Percentiles rank a stretch among this genome's conserved stretches.
phyloP scores from a whole-genome alignment of 2,888 invertebrate species.

The Dugesia japonica region DNA sequence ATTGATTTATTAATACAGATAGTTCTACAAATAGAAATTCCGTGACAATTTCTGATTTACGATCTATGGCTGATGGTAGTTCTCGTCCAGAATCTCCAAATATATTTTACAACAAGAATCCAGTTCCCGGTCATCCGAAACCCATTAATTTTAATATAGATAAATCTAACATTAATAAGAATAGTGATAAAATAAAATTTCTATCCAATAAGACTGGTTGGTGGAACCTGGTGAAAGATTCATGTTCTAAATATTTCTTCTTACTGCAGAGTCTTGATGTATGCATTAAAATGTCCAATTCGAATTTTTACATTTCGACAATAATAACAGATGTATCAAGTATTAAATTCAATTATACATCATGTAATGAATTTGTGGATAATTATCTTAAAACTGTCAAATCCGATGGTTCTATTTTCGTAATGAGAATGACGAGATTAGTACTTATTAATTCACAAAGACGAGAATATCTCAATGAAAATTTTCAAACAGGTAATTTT shows the following conservation, averaged over 20 bases:
- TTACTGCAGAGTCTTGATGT: neutral
- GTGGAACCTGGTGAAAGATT: neutral
- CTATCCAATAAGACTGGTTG: neutral
- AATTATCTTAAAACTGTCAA: neutral
- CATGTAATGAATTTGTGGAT: neutral
- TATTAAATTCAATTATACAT: neutral
- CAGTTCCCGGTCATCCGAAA: constrained; percentile 1
- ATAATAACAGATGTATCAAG: neutral
- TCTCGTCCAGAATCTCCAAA: neutral
- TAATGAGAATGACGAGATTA: neutral
- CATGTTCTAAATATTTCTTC: neutral
- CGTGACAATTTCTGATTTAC: neutral
- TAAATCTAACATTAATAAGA: neutral
- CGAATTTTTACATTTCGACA: neutral
- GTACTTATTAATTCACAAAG: neutral
- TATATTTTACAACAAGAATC: neutral
- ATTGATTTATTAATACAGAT: neutral
- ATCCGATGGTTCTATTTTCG: neutral
- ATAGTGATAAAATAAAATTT: neutral
- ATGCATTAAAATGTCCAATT: neutral
- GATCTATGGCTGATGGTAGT: constrained; percentile 15
- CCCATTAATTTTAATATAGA: neutral
- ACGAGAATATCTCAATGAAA: neutral
- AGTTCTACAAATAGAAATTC: neutral
- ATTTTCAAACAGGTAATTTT: neutral